Conservation (phyloP, 2,113 vertebrate genomes). For the Chloroceryle aenea region DNA sequence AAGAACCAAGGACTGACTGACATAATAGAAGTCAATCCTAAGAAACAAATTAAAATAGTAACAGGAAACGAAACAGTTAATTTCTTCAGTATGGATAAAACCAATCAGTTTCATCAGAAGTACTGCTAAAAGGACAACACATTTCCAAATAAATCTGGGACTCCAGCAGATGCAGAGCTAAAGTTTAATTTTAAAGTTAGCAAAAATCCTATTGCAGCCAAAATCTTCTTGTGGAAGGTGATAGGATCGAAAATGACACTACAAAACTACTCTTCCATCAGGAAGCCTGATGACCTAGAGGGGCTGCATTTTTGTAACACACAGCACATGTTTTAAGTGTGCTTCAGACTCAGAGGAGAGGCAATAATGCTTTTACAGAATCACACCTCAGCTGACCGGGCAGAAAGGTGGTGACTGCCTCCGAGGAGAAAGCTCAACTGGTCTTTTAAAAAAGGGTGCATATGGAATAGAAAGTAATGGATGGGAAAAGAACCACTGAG, state of each 20-base stretch:
- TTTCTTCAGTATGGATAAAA: neutral
- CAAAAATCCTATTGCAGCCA: neutral
- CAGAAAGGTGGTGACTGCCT: neutral
- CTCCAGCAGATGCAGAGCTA: neutral
- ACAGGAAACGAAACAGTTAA: neutral
- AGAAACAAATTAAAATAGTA: neutral
- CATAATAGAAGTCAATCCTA: neutral
- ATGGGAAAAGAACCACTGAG: neutral
- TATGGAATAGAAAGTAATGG: neutral
- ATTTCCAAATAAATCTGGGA: neutral
- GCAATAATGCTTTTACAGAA: neutral
- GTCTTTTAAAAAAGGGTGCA: neutral
- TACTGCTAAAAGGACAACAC: neutral
- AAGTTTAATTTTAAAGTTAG: neutral
- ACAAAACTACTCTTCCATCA: neutral
- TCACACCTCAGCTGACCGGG: neutral
- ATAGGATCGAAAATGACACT: neutral
- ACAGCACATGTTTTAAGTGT: neutral
- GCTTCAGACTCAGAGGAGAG: neutral
- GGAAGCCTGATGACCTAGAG: neutral
- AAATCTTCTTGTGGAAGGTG: neutral
- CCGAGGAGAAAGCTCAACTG: neutral
- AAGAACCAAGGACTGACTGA: neutral
- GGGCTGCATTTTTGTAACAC: neutral
- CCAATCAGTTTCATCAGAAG: neutral